Percentiles rank a stretch among this genome's conserved stretches.
phyloP scores from a whole-genome alignment of 2,113 vertebrate species.

The Cichladusa arquata region DNA sequence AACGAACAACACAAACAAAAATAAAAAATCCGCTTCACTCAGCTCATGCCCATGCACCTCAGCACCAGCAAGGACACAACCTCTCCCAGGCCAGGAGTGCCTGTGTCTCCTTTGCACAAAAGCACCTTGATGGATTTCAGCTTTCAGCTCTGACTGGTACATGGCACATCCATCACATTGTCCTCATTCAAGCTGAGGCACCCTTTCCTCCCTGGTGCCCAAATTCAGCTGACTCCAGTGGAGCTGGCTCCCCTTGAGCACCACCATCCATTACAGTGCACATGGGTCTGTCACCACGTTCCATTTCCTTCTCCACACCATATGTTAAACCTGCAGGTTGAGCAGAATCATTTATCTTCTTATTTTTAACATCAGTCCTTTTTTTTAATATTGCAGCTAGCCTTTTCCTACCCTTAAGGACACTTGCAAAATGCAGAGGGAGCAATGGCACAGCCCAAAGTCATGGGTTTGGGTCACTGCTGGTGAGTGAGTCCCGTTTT shows the following conservation, averaged over 20 bases:
- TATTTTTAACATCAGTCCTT: background rate
- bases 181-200: background rate
- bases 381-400: background rate
- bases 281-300: background rate
- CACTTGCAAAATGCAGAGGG: background rate
- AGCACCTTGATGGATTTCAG: background rate
- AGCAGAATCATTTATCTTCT: background rate
- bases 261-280: background rate
- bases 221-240: background rate
- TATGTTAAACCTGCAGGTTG: background rate
- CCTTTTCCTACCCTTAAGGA: background rate
- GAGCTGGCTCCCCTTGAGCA: background rate
- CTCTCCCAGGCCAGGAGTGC: background rate
- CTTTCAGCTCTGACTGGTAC: background rate
- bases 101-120: background rate
- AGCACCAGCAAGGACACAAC: background rate
- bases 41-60: background rate
- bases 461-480: background rate
- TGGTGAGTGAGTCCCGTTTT: background rate
- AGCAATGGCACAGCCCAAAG: background rate
- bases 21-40: background rate
- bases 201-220: background rate
- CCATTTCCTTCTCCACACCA: background rate
- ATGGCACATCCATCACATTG: accelerated
- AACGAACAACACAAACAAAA: background rate